A percentile compares a stretch with the other conserved stretches of the same genome.
Conservation (phyloP, 2,113 vertebrate genomes). For the Paracanthobrama guichenoti region DNA sequence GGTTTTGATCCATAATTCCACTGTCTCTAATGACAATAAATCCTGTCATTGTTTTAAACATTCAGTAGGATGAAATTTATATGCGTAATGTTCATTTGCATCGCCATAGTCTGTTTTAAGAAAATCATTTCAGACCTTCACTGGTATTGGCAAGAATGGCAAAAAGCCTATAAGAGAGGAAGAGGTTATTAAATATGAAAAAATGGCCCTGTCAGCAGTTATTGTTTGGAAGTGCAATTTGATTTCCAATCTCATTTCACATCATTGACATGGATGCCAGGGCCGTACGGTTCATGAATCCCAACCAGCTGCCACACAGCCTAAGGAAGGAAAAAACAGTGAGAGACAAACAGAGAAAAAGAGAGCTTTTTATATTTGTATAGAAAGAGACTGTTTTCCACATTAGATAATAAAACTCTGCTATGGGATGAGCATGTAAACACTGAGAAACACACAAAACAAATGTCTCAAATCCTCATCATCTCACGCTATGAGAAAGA, state of each 20-base stretch:
- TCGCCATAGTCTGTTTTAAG: conserved; percentile 39
- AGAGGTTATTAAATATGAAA: conserved; percentile 59
- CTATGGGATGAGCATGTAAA: neutral
- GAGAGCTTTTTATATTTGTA: neutral
- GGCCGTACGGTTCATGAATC: conserved; percentile 41
- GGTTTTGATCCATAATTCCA: conserved; percentile 15
- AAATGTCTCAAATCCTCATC: neutral
- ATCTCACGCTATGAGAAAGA: neutral
- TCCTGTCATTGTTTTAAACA: conserved; percentile 32
- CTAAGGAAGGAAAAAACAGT: neutral
- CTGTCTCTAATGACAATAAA: conserved; percentile 4
- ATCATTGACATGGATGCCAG: conserved; percentile 53
- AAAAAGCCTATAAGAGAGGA: conserved; percentile 45
- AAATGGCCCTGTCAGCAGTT: conserved; percentile 54
- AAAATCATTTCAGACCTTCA: conserved; percentile 50
- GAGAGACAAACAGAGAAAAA: neutral
- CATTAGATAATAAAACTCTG: conserved; percentile 9
- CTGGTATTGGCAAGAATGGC: conserved; percentile 45
- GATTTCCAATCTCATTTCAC: conserved; percentile 52
- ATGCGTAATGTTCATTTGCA: conserved; percentile 44
- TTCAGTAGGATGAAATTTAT: conserved; percentile 33
- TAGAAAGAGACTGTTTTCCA: neutral
- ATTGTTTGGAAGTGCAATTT: conserved; percentile 58
- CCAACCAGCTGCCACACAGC: conserved; percentile 31
- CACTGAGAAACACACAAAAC: neutral